Evolutionary conservation across 2,888 invertebrate species (phyloP), one percentile per base, ranked within the genome.

Genomic region (Ganaspis brasiliensis): DNA sequence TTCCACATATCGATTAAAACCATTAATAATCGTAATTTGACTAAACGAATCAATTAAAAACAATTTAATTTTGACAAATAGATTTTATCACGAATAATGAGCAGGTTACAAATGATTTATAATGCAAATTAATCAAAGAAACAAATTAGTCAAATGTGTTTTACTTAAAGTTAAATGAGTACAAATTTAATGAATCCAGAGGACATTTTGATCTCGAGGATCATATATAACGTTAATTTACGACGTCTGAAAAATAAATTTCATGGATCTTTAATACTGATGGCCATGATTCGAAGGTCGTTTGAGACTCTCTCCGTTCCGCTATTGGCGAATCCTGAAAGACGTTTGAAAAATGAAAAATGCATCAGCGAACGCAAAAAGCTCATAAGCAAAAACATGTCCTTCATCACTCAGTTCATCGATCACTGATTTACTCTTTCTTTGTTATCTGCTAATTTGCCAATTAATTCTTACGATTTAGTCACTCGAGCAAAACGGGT

Each of bases 361-460:
- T 52, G 16, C 12, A 12, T 21, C 55, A 67, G n/a, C 45, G 19
- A n/a, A 40, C 12, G 55, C 59, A 61, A 80, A 79, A 83, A 78
- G 74, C 72, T 72, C 78, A 74, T 57, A 77, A 21, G 37, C 59
- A 81, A 84, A 84, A 82, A 82, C 63, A 45, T 79, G 83, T 83
- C 86, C 84, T 85, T 86, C 80, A 79, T 67, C 80, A 81, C 77
- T 74, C 80, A 83, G 82, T 84, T 83, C 79, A 75, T 79, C 78
- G 82, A 77, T 81, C 83, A 76, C 73, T 24, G 40, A 45, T 67
- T 45, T 40, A 24, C 8, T 56, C 3, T 31, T 45, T 72, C 63
- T 82, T 82, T 82, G 75, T 82, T 78, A 40, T 77, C 74, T 55
- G 59, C 73, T 70, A 52, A 75, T 81, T 83, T 75, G 74, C 77